Conservation (phyloP, 1,140 invertebrate genomes). For the Lordiphosa mommai region DNA sequence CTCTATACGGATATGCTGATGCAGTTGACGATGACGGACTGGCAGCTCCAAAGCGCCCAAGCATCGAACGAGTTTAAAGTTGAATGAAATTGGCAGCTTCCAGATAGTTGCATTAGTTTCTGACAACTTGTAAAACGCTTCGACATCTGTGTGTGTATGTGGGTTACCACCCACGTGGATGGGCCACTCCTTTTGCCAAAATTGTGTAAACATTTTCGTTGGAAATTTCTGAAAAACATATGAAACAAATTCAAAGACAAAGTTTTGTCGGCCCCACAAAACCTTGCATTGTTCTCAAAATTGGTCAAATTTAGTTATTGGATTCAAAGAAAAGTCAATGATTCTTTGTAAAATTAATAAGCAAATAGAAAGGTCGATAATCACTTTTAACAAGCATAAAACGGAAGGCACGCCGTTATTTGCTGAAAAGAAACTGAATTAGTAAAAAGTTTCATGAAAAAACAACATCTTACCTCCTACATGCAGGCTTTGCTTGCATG, state of each 20-base stretch:
- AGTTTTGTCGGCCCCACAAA: neutral
- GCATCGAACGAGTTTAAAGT: constrained; percentile 17
- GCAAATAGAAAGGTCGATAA: too few species aligned
- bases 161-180: neutral
- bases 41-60: constrained; percentile 30
- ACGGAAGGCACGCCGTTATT: too few species aligned
- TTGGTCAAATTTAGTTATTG: neutral
- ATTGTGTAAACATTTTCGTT: constrained; percentile 38
- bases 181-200: neutral
- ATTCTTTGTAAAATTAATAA: too few species aligned
- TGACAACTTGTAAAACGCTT: constrained; percentile 32
- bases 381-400: too few species aligned
- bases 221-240: constrained; percentile 9
- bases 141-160: constrained; percentile 1
- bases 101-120: constrained; percentile 59
- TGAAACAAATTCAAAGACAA: neutral
- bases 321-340: too few species aligned
- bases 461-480: too few species aligned
- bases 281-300: constrained; percentile 19
- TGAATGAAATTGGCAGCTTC: constrained; percentile 53
- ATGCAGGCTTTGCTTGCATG: too few species aligned
- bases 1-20: constrained; percentile 7
- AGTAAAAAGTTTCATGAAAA: too few species aligned
- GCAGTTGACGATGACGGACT: constrained; percentile 47
- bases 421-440: too few species aligned